Base-by-base conservation (phyloP, 2,888 invertebrate genomes). In the Acronicta leporina region DNA sequence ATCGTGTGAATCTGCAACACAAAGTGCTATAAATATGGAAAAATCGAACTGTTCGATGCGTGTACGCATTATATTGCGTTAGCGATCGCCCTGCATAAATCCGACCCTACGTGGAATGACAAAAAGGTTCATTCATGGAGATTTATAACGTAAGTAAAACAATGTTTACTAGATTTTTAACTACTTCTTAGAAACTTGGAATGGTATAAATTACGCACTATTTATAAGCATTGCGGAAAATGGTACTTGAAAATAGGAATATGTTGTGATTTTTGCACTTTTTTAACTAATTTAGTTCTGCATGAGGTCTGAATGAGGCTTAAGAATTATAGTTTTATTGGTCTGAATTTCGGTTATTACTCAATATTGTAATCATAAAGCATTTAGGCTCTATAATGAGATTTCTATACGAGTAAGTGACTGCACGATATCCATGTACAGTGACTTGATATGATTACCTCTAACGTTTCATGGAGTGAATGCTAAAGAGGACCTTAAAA, bases 111-210 rank as follows among this genome's bases (percentile, higher is more conserved):
- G 83, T 84, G 82, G 87, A 85, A 89, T 88, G 81, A 79, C 80
- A 88, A 88, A 75, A 76, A 81, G 82, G 73, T 84, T 87, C 92
- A 92, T 92, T 92, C 87, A 92, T 87, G 80, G 68, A 85, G 76
- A 91, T 91, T 91, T 91, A 88, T 89, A 87, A 84, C 71, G 77
- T 82, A 73, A 75, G 75, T 76, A 78, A 75, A 63, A 50, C 53
- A 47, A 67, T 62, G 65, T 71, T 78, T 78, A 81, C 73, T 80
- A 83, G 79, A 76, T 79, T 77, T 78, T 82, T 80, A 80, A 79
- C 79, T 74, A 66, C 53, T 87, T 87, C 88, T 69, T 58, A 72
- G 89, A 88, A 89, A 63, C 57, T 30, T 77, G 67, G 25, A 41
- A 59, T 16, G 15, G 58, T 59, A 48, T 58, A 58, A 57, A 50